These are phyloP conservation scores for Synodontis membranacea DNA, from an alignment of 2,113 vertebrate species.

Conservation along the genomic window DNA sequence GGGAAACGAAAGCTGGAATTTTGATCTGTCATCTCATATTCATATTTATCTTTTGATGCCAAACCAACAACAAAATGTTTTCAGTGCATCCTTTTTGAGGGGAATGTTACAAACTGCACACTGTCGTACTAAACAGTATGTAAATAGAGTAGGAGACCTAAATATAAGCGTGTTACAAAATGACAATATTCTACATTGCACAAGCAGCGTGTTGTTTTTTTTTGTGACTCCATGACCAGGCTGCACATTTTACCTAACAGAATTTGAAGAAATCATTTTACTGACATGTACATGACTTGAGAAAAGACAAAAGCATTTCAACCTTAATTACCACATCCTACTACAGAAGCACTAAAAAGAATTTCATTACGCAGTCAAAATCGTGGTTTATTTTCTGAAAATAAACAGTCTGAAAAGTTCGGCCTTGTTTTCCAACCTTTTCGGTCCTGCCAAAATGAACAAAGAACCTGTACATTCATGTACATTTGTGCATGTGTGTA, in stretches of 20 bases:
- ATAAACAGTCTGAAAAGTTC: too few species aligned
- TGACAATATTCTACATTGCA: not conserved
- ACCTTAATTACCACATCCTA: not conserved
- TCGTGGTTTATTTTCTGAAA: not conserved
- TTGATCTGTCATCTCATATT: not conserved
- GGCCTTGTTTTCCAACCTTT: too few species aligned
- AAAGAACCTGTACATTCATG: not conserved
- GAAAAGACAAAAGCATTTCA: not conserved
- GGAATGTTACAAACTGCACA: not conserved
- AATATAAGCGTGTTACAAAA: not conserved
- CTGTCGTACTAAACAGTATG: too few species aligned
- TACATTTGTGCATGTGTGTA: not conserved
- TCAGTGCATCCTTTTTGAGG: not conserved
- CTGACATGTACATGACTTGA: not conserved
- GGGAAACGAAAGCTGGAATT: not conserved
- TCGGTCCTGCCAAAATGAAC: not conserved
- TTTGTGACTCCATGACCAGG: not conserved
- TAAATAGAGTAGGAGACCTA: too few species aligned
- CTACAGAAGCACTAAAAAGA: not conserved
- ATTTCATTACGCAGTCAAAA: not conserved
- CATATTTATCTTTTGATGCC: not conserved
- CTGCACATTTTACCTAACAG: not conserved
- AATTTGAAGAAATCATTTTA: not conserved
- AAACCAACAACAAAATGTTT: constrained; percentile 5
- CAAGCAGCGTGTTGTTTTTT: not conserved